Evolutionary conservation across 2,113 vertebrate species (phyloP).

Genomic region (Etheostoma spectabile): DNA sequence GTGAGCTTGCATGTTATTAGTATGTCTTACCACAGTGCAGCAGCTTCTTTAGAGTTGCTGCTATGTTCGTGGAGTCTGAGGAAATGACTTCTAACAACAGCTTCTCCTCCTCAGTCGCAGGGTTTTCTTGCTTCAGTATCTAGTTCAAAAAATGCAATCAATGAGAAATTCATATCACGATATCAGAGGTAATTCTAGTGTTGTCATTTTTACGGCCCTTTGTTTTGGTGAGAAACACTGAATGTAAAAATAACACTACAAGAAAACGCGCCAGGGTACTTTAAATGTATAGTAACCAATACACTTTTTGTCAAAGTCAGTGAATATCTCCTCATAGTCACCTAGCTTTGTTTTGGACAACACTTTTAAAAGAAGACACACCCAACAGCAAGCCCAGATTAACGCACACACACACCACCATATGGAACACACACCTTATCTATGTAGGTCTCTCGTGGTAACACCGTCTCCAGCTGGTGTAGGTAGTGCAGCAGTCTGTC

Average conservation of each 20-base stretch:
- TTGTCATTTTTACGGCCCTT: background rate
- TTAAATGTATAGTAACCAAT: too few relatives aligned
- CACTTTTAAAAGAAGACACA: background rate
- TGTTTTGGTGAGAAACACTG: background rate
- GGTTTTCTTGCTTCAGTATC: slow-evolving; percentile 70
- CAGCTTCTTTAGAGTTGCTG: slow-evolving; percentile 68
- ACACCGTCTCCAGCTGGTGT: slow-evolving; percentile 57
- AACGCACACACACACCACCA: background rate
- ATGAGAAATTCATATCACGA: background rate
- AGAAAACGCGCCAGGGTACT: background rate
- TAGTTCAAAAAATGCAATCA: slow-evolving; percentile 27
- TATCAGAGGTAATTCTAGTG: background rate
- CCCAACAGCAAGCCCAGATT: background rate
- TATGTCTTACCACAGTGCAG: slow-evolving; percentile 70
- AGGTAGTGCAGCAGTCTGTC: slow-evolving; percentile 80
- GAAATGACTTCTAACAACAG: slow-evolving; percentile 67
- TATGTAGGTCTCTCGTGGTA: slow-evolving; percentile 72
- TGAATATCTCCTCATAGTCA: too few relatives aligned
- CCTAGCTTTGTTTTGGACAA: too few relatives aligned
- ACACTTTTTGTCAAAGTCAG: too few relatives aligned
- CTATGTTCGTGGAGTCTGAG: slow-evolving; percentile 44
- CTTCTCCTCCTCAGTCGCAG: slow-evolving; percentile 69
- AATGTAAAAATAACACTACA: background rate
- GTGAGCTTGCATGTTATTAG: background rate
- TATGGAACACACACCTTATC: slow-evolving; percentile 68